These are phyloP conservation scores for Archivesica marissinica DNA, from an alignment of 1,140 invertebrate species.

Conservation along the genomic window DNA sequence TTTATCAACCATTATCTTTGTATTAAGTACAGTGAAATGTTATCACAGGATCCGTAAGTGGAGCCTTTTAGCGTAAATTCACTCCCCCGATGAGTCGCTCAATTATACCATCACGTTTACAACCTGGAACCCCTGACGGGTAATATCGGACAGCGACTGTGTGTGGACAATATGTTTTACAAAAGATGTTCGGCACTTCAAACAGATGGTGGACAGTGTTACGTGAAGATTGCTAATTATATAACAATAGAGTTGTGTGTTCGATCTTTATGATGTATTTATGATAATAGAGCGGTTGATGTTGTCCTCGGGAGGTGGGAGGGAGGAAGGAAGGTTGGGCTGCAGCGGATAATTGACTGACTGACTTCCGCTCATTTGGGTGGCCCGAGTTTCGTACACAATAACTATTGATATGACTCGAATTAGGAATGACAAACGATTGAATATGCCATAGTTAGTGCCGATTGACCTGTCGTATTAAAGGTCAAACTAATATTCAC, in stretches of 20 bases:
- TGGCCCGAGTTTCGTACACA: too few species aligned
- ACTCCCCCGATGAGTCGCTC: not conserved
- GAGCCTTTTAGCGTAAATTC: not conserved
- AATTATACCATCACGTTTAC: constrained; percentile 34
- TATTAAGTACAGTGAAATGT: constrained; percentile 1
- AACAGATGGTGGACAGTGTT: constrained; percentile 12
- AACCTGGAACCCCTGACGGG: not conserved
- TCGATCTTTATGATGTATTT: constrained; percentile 37
- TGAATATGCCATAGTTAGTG: too few species aligned
- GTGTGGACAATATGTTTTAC: constrained; percentile 48
- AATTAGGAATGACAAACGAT: too few species aligned
- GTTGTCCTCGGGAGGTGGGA: not conserved
- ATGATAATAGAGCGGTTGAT: constrained; percentile 17
- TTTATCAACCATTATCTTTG: constrained; percentile 47
- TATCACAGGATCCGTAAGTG: constrained; percentile 4
- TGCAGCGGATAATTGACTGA: not conserved
- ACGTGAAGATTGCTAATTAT: constrained; percentile 42
- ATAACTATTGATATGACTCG: too few species aligned
- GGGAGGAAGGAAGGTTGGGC: not conserved
- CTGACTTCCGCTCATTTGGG: not conserved
- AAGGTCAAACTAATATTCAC: too few species aligned
- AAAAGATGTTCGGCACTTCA: constrained; percentile 36
- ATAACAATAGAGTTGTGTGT: constrained; percentile 39
- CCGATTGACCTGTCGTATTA: too few species aligned
- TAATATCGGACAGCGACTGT: constrained; percentile 15